Evolutionary conservation across 2,888 invertebrate genomes (phyloP).

Genomic region (Ditylenchus weischeri): DNA sequence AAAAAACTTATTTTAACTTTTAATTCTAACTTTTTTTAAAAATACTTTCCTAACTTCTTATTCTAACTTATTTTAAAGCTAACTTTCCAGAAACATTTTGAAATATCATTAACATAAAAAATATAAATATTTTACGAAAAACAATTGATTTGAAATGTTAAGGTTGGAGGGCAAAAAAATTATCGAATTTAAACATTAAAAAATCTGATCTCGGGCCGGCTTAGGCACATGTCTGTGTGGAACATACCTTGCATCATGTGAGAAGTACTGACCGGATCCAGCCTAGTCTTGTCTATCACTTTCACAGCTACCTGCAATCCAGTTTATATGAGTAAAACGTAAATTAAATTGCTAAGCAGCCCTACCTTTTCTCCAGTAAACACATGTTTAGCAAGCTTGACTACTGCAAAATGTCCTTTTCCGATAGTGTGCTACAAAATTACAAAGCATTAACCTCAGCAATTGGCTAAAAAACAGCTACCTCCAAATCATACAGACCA

Average conservation of each 20-base stretch:
- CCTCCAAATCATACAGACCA: slow-evolving; percentile 78
- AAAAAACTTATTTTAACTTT: too few species aligned
- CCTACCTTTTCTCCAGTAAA: slow-evolving; percentile 98
- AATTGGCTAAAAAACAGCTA: not conserved
- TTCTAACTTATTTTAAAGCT: too few species aligned
- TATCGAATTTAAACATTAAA: too few species aligned
- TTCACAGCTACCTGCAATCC: slow-evolving; percentile 64
- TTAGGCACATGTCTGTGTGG: too few species aligned
- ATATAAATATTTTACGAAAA: too few species aligned
- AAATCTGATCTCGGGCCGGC: too few species aligned
- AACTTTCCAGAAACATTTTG: too few species aligned
- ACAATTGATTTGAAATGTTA: too few species aligned
- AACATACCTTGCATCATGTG: slow-evolving; percentile 76
- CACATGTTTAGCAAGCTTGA: slow-evolving; percentile 93
- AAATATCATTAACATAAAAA: too few species aligned
- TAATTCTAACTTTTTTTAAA: too few species aligned
- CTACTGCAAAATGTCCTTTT: slow-evolving; percentile 93
- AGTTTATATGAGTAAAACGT: not conserved
- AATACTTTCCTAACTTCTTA: too few species aligned
- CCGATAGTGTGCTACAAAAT: slow-evolving; percentile 87
- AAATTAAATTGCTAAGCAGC: slow-evolving; percentile 62
- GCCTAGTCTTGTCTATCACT: slow-evolving; percentile 92
- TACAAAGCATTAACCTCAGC: not conserved
- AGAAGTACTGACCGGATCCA: slow-evolving; percentile 89
- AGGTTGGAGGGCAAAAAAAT: too few species aligned